Evolutionary conservation across 64 coral and sea anemone species (phyloP).

Genomic region (Dendronephthya gigantea): DNA sequence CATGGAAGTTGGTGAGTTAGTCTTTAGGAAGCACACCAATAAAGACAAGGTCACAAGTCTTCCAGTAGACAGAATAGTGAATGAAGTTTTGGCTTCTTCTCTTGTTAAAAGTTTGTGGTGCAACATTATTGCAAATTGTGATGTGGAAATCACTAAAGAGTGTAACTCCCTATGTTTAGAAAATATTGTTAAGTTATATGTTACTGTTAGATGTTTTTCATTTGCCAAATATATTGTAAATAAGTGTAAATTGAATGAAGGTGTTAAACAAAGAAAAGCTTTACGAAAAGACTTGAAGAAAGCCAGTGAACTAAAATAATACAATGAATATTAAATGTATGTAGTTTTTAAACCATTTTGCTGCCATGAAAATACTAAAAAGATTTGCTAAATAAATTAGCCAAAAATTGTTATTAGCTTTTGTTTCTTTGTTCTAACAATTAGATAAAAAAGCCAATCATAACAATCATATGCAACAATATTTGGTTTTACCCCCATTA

Average conservation of each 20-base stretch:
- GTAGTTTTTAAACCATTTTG: no score
- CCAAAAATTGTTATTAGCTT: no score
- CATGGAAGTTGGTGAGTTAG: background rate
- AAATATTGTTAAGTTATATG: conserved; percentile 3
- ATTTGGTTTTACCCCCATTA: no score
- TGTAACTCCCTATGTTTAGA: background rate
- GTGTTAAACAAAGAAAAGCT: background rate
- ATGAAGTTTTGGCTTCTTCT: background rate
- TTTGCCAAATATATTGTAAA: conserved; percentile 1
- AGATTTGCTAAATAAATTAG: no score
- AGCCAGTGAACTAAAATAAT: no score
- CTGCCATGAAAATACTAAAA: no score
- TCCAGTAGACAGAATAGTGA: background rate
- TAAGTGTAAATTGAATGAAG: background rate
- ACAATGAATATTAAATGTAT: no score
- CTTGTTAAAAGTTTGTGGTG: background rate
- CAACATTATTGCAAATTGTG: background rate
- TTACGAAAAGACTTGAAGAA: background rate
- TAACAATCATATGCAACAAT: no score
- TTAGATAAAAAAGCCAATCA: no score
- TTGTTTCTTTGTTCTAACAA: no score
- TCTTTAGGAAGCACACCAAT: background rate
- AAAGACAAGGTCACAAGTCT: background rate
- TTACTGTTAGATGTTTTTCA: background rate
- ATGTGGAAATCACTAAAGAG: background rate